Conservation (phyloP, 2,888 invertebrate genomes). For the Coelopa pilipes region DNA sequence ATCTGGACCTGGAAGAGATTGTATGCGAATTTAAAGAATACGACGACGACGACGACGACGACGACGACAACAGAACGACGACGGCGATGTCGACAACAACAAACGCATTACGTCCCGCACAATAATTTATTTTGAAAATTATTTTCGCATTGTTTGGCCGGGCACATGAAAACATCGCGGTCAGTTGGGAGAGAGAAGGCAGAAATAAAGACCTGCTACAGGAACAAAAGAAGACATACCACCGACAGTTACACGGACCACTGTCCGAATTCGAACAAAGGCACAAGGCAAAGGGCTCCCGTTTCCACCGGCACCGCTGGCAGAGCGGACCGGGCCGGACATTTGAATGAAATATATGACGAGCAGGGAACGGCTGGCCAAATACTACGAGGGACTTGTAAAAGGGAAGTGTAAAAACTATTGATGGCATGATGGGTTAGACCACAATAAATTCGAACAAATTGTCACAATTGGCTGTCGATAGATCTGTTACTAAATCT, state of each 20-base stretch:
- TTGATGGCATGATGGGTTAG: no score
- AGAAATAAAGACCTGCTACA: constrained; percentile 22
- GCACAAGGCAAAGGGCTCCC: constrained; percentile 2
- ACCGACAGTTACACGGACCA: constrained; percentile 18
- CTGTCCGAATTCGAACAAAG: constrained; percentile 12
- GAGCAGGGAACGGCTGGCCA: constrained; percentile 10
- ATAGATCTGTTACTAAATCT: no score
- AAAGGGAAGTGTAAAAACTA: no score
- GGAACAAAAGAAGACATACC: constrained; percentile 27
- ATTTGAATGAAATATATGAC: constrained; percentile 35
- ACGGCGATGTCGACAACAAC: not conserved
- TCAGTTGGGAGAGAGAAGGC: constrained; percentile 28
- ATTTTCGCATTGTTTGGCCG: constrained; percentile 36
- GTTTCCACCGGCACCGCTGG: not conserved
- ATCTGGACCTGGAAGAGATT: not conserved
- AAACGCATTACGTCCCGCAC: not conserved
- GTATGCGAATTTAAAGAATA: not conserved
- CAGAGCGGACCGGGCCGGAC: constrained; percentile 18
- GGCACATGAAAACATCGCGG: constrained; percentile 31
- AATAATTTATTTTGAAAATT: constrained; percentile 36
- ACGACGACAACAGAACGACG: not conserved
- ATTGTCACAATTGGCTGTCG: no score
- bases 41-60: not conserved
- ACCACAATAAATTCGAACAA: no score
- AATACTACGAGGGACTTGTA: not conserved